Evolutionary conservation across 2,113 vertebrate species (phyloP), one percentile per base, ranked within the genome.

Genomic region (Willisornis vidua): DNA sequence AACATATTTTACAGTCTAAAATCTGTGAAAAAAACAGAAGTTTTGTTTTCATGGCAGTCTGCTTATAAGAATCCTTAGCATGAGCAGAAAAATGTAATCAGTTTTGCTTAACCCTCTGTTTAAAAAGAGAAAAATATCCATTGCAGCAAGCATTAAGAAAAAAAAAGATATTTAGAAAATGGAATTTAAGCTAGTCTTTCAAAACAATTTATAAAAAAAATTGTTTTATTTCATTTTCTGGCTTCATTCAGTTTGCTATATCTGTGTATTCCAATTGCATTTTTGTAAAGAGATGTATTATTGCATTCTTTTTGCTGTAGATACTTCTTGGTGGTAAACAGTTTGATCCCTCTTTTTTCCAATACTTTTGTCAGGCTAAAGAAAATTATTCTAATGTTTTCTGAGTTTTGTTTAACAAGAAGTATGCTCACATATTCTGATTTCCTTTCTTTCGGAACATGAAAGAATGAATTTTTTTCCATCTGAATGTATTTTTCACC

Each of bases 271-370:
- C 76, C 75, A 94, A 37, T 25, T 85, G 28, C 5, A 28, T 62
- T 89, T 92, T 55, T 71, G 37, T 31, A 1, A 12, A 83, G 58
- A 79, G 5, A 54, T 51, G 54, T 72, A 81, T 90, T 94, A 77
- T 45, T 92, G 52, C 18, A 71, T 88, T 89, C 58, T 81, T 95
- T 96, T 58, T 88, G 63, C 57, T 84, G 37, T 86, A 92, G 88
- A 93, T 86, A 71, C 22, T 82, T 48, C 19, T 88, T 94, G 92
- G 61, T 88, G 80, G 72, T 59, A 95, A 93, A 81, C 19, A 86
- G 91, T 87, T 35, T n/a, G 48, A 88, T 89, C 28, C 6, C 1
- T 74, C 49, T 92, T 84, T 52, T 95, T 92, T 59, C 90, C 81
- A 84, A 22, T 61, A 65, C 29, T 46, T 83, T 86, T 2, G 2